These are phyloP conservation scores for Mustela nigripes DNA, from an alignment of 2,113 vertebrate species.

Conservation along the genomic window DNA sequence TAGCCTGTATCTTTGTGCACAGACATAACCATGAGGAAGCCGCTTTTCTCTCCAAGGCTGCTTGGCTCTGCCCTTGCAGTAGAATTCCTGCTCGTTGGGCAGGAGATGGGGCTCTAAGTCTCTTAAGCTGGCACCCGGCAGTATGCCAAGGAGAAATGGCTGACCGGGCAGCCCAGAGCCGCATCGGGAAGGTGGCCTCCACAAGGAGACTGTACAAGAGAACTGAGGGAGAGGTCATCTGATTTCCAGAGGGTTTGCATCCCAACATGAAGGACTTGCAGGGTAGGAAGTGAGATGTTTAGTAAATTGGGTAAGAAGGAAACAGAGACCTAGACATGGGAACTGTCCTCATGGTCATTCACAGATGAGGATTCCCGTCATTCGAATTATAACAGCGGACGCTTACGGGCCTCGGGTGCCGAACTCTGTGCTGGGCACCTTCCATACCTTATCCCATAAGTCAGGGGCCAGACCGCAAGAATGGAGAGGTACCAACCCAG, in stretches of 20 bases:
- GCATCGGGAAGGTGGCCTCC: neutral
- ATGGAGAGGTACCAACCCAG: neutral
- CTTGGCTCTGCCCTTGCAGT: neutral
- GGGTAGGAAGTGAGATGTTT: neutral
- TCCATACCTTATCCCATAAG: neutral
- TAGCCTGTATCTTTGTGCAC: neutral
- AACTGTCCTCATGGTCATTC: neutral
- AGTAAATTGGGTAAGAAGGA: neutral
- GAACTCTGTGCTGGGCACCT: neutral
- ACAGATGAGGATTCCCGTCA: neutral
- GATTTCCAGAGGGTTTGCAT: neutral
- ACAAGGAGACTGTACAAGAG: neutral
- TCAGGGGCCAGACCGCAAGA: neutral
- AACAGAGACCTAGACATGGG: neutral
- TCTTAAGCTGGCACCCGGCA: neutral
- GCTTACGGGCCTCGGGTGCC: neutral
- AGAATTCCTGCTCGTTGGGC: neutral
- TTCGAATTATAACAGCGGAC: rapidly evolving
- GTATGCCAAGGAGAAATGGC: neutral
- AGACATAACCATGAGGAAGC: neutral
- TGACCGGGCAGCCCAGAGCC: neutral
- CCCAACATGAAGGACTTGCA: neutral
- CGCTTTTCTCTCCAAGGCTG: neutral
- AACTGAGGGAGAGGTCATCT: neutral
- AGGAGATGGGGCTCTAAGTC: rapidly evolving